Conservation (phyloP, 2,797 vertebrate genomes). For the Chelmon rostratus region DNA sequence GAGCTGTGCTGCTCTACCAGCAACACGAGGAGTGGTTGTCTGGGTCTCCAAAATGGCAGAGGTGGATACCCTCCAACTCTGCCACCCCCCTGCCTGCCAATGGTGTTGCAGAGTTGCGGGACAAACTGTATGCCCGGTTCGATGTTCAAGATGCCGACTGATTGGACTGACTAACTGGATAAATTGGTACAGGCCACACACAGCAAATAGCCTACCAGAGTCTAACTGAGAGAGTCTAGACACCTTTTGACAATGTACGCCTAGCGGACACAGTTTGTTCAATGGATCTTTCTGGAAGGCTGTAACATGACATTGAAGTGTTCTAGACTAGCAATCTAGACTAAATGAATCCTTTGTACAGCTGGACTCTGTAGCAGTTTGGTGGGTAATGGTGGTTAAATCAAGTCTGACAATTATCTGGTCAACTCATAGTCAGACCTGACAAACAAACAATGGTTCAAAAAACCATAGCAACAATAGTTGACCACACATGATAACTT, state of each 20-base stretch:
- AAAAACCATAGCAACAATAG: not conserved
- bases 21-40: not conserved
- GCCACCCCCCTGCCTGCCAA: not conserved
- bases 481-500: not conserved
- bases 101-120: not conserved
- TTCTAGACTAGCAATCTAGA: not conserved
- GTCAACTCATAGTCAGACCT: not conserved
- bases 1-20: not conserved
- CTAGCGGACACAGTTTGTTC: not conserved
- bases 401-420: not conserved
- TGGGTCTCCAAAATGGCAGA: not conserved
- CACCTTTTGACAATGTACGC: not conserved
- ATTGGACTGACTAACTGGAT: not conserved
- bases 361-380: not conserved
- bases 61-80: not conserved
- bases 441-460: not conserved
- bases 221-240: not conserved
- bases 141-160: not conserved
- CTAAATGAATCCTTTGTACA: not conserved
- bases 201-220: not conserved
- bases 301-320: not conserved
- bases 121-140: not conserved
- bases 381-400: not conserved
- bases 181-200: constrained; percentile 11
- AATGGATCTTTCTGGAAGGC: not conserved